Base-by-base conservation (phyloP, 2,888 invertebrate genomes). In the Endomychus coccineus region DNA sequence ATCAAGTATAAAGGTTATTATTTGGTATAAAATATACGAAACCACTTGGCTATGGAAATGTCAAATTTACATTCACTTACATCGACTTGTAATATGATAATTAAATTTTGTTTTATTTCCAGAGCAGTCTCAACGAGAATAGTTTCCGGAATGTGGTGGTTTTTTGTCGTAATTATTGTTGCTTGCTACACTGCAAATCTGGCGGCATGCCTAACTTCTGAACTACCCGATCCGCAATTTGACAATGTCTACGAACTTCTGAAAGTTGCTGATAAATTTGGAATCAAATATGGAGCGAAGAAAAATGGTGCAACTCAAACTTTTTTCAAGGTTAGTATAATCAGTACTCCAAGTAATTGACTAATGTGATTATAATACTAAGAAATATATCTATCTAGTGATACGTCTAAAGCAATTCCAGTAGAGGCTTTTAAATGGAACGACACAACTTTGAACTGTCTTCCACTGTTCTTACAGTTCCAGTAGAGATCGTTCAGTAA, bases 111-210 rank as follows among this genome's bases (percentile, higher is more conserved):
- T 25, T 25, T 28, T 29, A 29, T 32, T 66, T 0, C 68, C 55
- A 87, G 90, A 55, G 89, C 89, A 4, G 79, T 83, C 13, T 90
- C 90, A 0, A 92, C 91, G 0, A 73, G 92, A 41, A 83, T 89
- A 69, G 80, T 89, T 5, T 90, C 87, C 2, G 83, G 85, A 40
- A 80, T 81, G 55, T 85, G 85, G 89, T 89, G 86, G 83, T 89
- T 90, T 57, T 90, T 90, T 59, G 86, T 85, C 0, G 67, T 90
- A 21, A 88, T 90, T 54, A 83, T 87, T 72, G 82, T 85, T 1
- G 78, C 82, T 1, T 88, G 89, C 0, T 91, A 92, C 58, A 90
- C 90, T 0, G 91, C 91, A 10, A 91, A 91, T 65, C 71, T 92
- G 44, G 90, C 90, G 23, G 92, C 91, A 2, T 91, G 88, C 59